A percentile compares a stretch with the other conserved stretches of the same genome.
These are phyloP conservation scores for Lissocephala sabroskyi DNA, from an alignment of 2,888 invertebrate genomes.

Conservation along the genomic window DNA sequence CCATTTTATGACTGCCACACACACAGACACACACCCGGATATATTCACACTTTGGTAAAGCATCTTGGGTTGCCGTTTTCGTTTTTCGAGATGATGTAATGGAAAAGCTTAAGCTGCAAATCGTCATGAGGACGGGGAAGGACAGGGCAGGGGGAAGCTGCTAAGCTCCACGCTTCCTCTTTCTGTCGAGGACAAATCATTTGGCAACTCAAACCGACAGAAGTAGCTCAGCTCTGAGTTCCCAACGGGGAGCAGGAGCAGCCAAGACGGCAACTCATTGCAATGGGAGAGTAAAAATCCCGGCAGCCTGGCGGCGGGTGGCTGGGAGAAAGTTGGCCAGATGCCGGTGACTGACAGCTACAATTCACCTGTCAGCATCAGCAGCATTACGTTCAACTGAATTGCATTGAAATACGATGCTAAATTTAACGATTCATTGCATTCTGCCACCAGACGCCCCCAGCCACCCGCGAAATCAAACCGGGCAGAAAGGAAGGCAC, in stretches of 20 bases:
- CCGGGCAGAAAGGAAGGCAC: too few species aligned
- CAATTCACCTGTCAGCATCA: slow-evolving; percentile 62
- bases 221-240: slow-evolving; percentile 17
- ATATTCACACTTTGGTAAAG: too few species aligned
- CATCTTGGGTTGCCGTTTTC: too few species aligned
- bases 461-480: too few species aligned
- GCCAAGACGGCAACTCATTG: neutral
- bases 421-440: slow-evolving; percentile 65
- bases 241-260: neutral
- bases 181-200: slow-evolving; percentile 43
- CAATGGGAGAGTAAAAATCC: too few species aligned
- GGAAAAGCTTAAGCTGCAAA: slow-evolving; percentile 26
- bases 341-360: slow-evolving; percentile 48
- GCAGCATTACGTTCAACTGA: slow-evolving; percentile 41
- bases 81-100: slow-evolving; percentile 19
- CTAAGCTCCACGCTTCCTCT: slow-evolving; percentile 27
- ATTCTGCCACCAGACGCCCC: slow-evolving; percentile 41
- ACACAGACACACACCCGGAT: neutral
- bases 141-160: slow-evolving; percentile 12
- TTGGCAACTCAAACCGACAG: slow-evolving; percentile 15
- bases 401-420: slow-evolving; percentile 64
- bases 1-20: slow-evolving; percentile 3
- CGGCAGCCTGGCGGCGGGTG: too few species aligned
- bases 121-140: slow-evolving; percentile 16
- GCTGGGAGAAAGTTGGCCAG: slow-evolving; percentile 9